Conservation (phyloP, 2,888 invertebrate species). For the Noctua janthina region DNA sequence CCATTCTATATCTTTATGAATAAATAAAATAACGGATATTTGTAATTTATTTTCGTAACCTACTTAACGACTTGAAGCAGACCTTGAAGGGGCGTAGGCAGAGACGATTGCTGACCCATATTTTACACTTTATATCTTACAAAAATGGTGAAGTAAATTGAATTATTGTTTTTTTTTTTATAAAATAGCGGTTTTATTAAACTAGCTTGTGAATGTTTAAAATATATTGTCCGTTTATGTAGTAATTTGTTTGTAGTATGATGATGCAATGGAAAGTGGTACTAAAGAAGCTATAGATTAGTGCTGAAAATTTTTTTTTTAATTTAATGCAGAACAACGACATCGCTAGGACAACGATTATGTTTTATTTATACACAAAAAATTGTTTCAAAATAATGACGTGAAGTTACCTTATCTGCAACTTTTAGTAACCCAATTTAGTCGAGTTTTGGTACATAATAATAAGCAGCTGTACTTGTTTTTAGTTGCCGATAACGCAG, state of each 20-base stretch:
- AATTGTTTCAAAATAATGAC: not conserved
- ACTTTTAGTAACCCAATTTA: conserved; percentile 13
- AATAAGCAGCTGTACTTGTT: conserved; percentile 19
- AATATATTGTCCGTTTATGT: not conserved
- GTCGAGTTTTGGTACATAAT: not conserved
- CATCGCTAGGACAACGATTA: not conserved
- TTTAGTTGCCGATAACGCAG: conserved; percentile 14
- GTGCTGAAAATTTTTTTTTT: not conserved
- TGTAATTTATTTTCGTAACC: not conserved
- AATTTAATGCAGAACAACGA: too few relatives aligned
- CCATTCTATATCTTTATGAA: conserved; percentile 19
- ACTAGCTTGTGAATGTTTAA: not conserved
- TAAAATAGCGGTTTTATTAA: too few relatives aligned
- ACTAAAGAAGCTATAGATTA: not conserved
- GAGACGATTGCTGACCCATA: not conserved
- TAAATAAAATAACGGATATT: conserved; percentile 55
- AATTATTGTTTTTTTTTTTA: not conserved
- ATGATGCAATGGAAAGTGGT: not conserved
- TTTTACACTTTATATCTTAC: too few relatives aligned
- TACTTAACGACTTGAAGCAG: not conserved
- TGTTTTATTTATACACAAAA: not conserved
- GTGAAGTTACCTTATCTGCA: not conserved
- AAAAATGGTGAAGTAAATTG: not conserved
- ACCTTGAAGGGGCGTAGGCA: not conserved
- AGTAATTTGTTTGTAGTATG: not conserved